These are phyloP conservation scores for Bombus vancouverensis DNA, from an alignment of 1,140 invertebrate species.

Conservation along the genomic window DNA sequence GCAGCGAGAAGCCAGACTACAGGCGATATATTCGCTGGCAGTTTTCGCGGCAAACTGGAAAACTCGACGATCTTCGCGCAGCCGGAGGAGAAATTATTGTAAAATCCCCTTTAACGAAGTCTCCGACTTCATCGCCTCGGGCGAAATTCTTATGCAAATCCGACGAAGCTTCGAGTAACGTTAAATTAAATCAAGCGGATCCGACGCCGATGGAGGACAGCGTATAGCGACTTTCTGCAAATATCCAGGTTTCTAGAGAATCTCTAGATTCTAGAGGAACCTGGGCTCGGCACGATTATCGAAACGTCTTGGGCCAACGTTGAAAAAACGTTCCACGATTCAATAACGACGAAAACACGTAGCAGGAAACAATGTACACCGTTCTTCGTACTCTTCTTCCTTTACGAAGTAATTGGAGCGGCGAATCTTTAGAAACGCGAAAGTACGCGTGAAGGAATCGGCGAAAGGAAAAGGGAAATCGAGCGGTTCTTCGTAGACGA, in stretches of 20 bases:
- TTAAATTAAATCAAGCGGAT: conserved; percentile 64
- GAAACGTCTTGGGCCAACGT: neutral
- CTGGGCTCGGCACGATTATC: neutral
- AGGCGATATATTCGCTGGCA: neutral
- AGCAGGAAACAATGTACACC: neutral
- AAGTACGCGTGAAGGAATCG: neutral
- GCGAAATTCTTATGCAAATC: conserved; percentile 62
- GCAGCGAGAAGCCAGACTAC: neutral
- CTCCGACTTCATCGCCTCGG: conserved; percentile 38
- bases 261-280: neutral
- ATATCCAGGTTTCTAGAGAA: neutral
- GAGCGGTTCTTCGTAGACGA: neutral
- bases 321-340: neutral
- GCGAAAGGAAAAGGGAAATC: neutral
- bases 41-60: conserved; percentile 6
- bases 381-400: neutral
- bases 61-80: conserved; percentile 24
- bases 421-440: neutral
- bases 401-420: neutral
- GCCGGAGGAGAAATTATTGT: conserved; percentile 33
- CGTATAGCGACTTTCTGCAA: neutral
- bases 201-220: neutral
- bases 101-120: conserved; percentile 55
- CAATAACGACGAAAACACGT: neutral
- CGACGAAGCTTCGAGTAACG: conserved; percentile 38